Evolutionary conservation across 2,113 vertebrate species (phyloP), one percentile per base, ranked within the genome.

Genomic region (Forbesichthys papilliferus): DNA sequence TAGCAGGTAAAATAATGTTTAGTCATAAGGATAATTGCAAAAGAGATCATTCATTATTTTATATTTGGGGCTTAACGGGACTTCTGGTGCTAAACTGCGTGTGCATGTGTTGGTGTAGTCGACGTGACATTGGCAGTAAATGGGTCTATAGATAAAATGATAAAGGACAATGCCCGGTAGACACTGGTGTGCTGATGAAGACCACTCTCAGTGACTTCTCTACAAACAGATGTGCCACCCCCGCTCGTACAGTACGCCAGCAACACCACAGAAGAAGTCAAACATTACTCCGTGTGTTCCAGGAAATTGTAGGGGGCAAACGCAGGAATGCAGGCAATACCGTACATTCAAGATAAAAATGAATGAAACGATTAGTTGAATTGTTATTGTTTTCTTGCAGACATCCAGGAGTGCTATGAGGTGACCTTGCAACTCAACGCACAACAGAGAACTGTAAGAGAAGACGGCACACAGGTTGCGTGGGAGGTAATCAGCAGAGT

Each of bases 331-430:
- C 54, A 18, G 9, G 18, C 16, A 55, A 55, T 18, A 13, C n/a
- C 14, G 14, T 56, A n/a, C 10, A 56, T 18, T 18, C 20, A 14
- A 56, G 48, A 67, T 13, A 34, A 60, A 49, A 51, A 12, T 48
- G 62, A 48, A 76, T 49, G 33, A 34, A 9, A 59, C 77, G 10
- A 70, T 75, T 53, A 14, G 33, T 61, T 73, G 81, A 54, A 78
- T 61, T 33, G 51, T 48, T 68, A 55, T 9, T 63, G 51, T 73
- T 74, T 77, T 71, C 77, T 88, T 73, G 49, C 88, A 94, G 92
- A 94, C 87, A 94, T 93, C 85, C 92, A 94, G 80, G 92, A 92
- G 86, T 94, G 92, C 86, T 94, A 94, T 82, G 91, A 93, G 83
- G 88, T 92, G 84, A 93, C 93, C 80, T 87, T 94, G 87, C 88